phyloP scores from a whole-genome alignment of 2,888 invertebrate species.

The Sabatieria punctata region DNA sequence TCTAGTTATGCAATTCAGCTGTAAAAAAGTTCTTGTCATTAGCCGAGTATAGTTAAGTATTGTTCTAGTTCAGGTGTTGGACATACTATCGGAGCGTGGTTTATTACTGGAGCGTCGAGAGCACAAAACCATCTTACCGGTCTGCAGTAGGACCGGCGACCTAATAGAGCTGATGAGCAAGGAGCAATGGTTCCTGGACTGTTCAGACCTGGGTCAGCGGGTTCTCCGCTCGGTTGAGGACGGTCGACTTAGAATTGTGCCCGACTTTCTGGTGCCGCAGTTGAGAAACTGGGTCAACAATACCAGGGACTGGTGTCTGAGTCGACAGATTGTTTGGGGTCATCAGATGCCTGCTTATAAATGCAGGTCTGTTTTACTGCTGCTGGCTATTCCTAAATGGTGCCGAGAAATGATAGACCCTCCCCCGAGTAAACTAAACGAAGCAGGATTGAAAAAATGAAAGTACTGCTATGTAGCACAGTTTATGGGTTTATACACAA shows the following conservation, averaged over 20 bases:
- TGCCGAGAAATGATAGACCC: background rate
- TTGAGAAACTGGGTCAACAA: slow-evolving; percentile 9
- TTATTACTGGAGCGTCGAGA: background rate
- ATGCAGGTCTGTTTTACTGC: slow-evolving; percentile 54
- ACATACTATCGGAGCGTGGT: background rate
- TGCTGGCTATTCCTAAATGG: too few relatives aligned
- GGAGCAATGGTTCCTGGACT: slow-evolving; percentile 66
- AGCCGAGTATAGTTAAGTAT: too few relatives aligned
- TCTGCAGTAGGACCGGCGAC: slow-evolving; percentile 76
- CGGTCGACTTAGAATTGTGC: slow-evolving; percentile 53
- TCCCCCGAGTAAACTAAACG: background rate
- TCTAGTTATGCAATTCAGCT: too few relatives aligned
- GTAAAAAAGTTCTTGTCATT: too few relatives aligned
- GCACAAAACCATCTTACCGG: slow-evolving; percentile 44
- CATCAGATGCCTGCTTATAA: slow-evolving; percentile 75
- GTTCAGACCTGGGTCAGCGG: background rate
- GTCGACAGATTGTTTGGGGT: slow-evolving; percentile 94
- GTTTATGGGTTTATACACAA: too few relatives aligned
- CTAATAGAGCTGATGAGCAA: slow-evolving; percentile 67
- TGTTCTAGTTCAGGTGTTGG: too few relatives aligned
- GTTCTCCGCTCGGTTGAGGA: slow-evolving; percentile 42
- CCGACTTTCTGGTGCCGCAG: slow-evolving; percentile 50
- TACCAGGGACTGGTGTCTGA: slow-evolving; percentile 76
- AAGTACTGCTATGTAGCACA: too few relatives aligned
- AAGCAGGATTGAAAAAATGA: too few relatives aligned